Evolutionary conservation across 2,797 vertebrate genomes (phyloP), one percentile per base, ranked within the genome.

Genomic region (Siniperca scherzeri): DNA sequence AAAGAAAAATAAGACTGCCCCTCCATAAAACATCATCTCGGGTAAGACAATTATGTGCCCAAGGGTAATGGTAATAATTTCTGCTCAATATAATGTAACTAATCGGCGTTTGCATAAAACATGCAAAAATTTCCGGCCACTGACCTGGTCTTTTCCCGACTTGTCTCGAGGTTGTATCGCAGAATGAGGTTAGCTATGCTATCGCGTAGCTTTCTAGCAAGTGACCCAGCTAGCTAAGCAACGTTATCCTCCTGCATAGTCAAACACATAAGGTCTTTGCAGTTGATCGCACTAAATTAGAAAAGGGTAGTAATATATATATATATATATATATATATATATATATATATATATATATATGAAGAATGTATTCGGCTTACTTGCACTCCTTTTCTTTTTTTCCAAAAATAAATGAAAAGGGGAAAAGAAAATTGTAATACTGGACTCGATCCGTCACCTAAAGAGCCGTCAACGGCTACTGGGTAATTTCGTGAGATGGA

Each of bases 401-500:
- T 85, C 79, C 91, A 80, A 89, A 92, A 94, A 96, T 80, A 94
- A 95, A 95, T 84, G 90, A 95, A 96, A 96, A 93, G 88, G 80
- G 82, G 19, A 89, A 95, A 94, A 91, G 78, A 93, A 95, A 95
- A 93, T 80, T 76, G 89, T 92, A 84, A 93, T 76, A 75, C 81
- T 86, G 89, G 85, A 83, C 85, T 94, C 85, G 90, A 93, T 94
- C 94, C 94, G 92, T 96, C 94, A 92, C 91, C 94, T 92, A 88
- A 94, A 95, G 96, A 96, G 96, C 96, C 95, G 96, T 96, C 96
- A 95, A 92, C 95, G 96, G 96, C 96, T 96, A 94, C 96, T 96
- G 94, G 65, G 74, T 70, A 25, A 80, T 66, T 74, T 42, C 77
- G 62, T 60, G 92, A 83, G 93, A 93, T 93, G 88, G 94, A 88